Base-by-base conservation (phyloP, 2,113 vertebrate species). In the Bungarus multicinctus region DNA sequence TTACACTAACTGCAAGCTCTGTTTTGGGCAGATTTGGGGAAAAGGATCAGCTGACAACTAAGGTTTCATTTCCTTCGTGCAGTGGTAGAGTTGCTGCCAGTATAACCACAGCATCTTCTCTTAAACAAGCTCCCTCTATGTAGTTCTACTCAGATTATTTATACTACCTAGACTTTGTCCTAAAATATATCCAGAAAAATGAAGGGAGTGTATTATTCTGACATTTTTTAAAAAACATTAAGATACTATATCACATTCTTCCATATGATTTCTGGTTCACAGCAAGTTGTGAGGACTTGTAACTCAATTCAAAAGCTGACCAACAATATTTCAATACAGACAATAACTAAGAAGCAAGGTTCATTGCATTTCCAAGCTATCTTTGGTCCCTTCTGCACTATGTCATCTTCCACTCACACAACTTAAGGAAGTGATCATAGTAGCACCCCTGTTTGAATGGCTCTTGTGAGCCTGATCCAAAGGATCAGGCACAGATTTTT, bases 1-100 rank as follows among this genome's bases (percentile, higher is more conserved):
- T 91, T 55, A 74, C 5, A 0, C 0, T 0, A 10, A 0, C 0
- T 5, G 64, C 0, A 89, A 53, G 5, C 90, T 89, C 92, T 54
- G 23, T 18, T 18, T 1, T 93, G 69, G 0, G 7, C 52, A 0
- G 11, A 52, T 64, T 43, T 14, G 25, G 20, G 39, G 85, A 3
- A 60, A 57, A 89, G 7, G 58, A 55, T 81, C 58, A 25, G 89
- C 6, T 1, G 0, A 2, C 45, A 57, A 14, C 88, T 88, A 50
- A 25, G 88, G 39, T 92, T 92, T 50, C 10, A 50, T 86, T 94
- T 89, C 91, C 90, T 0, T 90, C 89, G 39, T 18, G 69, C 74
- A 30, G 85, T 54, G 85, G 64, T 45, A 60, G 43, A 90, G 53
- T 60, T 85, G 54, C 54, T 27, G 89, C 85, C 90, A 47, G 54